These are phyloP conservation scores for Glaucomys volans DNA, from an alignment of 2,113 vertebrate species.

Conservation along the genomic window DNA sequence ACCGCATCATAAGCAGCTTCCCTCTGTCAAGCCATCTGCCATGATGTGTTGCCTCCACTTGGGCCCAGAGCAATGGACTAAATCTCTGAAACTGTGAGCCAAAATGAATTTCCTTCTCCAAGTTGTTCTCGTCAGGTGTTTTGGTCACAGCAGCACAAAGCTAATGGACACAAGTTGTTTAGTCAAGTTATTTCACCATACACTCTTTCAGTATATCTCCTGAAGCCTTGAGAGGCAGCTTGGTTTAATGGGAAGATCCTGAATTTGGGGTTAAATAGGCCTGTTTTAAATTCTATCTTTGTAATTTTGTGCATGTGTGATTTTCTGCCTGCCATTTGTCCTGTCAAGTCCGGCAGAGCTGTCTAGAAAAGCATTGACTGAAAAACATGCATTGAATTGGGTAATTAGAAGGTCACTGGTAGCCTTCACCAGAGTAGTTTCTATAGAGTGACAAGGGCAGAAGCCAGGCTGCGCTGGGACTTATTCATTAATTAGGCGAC, in stretches of 20 bases:
- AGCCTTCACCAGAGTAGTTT: slow-evolving; percentile 42
- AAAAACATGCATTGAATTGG: slow-evolving; percentile 39
- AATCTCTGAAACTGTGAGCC: not conserved
- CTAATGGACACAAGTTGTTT: too few species aligned
- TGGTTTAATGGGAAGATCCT: not conserved
- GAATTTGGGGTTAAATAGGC: not conserved
- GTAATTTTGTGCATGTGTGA: not conserved
- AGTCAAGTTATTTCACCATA: not conserved
- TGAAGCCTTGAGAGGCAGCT: not conserved
- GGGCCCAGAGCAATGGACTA: too few species aligned
- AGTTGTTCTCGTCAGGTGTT: too few species aligned
- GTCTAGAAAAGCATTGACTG: slow-evolving; percentile 1
- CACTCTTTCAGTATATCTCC: not conserved
- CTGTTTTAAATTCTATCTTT: slow-evolving; percentile 25
- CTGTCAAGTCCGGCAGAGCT: not conserved
- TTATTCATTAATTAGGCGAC: slow-evolving; percentile 61
- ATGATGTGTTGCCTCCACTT: too few species aligned
- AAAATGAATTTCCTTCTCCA: too few species aligned
- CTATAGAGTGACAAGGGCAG: slow-evolving; percentile 54
- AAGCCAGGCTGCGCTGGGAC: slow-evolving; percentile 50
- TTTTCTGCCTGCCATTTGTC: slow-evolving; percentile 32
- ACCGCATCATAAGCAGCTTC: too few species aligned
- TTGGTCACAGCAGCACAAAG: too few species aligned
- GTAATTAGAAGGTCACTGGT: slow-evolving; percentile 70
- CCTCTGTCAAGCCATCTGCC: too few species aligned